Conservation (phyloP, 2,797 vertebrate species). For the Diplodus puntazzo region DNA sequence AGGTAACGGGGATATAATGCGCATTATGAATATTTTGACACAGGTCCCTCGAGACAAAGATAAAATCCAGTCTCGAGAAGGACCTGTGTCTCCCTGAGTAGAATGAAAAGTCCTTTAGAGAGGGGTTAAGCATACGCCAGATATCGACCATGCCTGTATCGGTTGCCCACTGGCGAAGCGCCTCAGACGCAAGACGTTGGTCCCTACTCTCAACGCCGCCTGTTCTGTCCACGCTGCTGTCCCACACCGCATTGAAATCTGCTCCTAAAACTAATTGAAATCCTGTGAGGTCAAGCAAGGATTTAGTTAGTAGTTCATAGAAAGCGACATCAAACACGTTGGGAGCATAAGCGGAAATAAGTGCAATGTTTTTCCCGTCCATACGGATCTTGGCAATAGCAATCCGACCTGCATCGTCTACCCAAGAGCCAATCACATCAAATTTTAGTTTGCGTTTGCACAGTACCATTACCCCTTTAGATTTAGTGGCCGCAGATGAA, state of each 20-base stretch:
- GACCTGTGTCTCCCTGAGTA: conserved; percentile 8
- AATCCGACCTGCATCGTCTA: background rate
- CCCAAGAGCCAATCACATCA: background rate
- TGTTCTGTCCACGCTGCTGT: background rate
- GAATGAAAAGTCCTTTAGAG: conserved; percentile 9
- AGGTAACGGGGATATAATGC: background rate
- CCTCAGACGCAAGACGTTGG: background rate
- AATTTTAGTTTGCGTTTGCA: conserved; percentile 1
- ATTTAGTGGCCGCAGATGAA: background rate
- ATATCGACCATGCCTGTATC: background rate
- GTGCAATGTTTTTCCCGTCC: background rate
- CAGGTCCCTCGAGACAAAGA: background rate
- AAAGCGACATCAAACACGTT: background rate
- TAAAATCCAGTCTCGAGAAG: background rate
- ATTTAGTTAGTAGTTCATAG: background rate
- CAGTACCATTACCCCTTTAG: background rate
- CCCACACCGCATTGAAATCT: background rate
- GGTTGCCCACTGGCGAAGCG: background rate
- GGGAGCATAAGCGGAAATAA: background rate
- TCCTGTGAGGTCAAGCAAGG: background rate
- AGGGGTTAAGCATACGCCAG: conserved; percentile 1
- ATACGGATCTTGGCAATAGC: background rate
- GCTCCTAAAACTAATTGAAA: background rate
- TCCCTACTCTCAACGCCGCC: background rate
- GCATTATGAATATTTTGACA: background rate